A percentile compares a stretch with the other conserved stretches of the same genome.
Evolutionary conservation across 2,888 invertebrate genomes (phyloP).

Genomic region (Ariolimax columbianus): DNA sequence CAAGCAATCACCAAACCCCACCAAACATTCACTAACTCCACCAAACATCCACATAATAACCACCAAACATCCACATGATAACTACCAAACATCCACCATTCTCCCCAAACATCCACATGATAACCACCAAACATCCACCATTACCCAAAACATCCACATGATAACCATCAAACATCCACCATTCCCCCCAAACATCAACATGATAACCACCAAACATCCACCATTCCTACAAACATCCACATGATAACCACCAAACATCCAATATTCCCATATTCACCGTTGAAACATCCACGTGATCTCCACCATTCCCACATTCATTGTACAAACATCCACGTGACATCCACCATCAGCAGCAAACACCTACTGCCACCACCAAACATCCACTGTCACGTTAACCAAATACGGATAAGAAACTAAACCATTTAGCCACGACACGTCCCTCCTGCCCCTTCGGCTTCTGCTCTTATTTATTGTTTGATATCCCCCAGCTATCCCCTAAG

Average conservation of each 20-base stretch:
- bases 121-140: not conserved
- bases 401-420: not conserved
- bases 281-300: not conserved
- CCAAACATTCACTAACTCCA: not conserved
- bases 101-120: not conserved
- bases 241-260: not conserved
- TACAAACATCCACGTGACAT: not conserved
- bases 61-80: no score
- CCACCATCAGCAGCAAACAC: not conserved
- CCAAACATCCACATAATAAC: not conserved
- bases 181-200: no score
- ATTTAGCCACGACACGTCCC: no score
- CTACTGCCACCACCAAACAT: not conserved
- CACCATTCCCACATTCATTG: no score
- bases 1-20: not conserved
- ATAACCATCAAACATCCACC: no score
- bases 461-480: not conserved
- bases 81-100: not conserved
- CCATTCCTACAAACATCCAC: not conserved
- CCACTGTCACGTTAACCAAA: not conserved
- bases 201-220: not conserved
- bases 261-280: not conserved
- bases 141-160: not conserved
- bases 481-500: not conserved
- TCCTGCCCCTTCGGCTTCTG: no score